Evolutionary conservation across 1,140 invertebrate species (phyloP).

Genomic region (Macrobrachium rosenbergii): DNA sequence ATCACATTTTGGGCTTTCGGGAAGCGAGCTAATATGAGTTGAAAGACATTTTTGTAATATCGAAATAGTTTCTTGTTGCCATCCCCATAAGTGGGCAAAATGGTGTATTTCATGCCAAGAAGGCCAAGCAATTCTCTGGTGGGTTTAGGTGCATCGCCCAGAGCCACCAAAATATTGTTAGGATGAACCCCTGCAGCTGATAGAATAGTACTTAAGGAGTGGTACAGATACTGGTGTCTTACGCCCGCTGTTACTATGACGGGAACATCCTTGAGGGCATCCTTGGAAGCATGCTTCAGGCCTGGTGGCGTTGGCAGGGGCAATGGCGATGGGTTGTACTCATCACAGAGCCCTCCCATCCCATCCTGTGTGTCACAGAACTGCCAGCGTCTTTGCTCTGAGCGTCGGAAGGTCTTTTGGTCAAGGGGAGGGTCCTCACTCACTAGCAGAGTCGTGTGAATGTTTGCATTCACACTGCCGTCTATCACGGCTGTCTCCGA

Average conservation of each 20-base stretch:
- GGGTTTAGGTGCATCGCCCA: constrained; percentile 46
- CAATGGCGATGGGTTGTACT: constrained; percentile 40
- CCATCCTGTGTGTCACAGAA: constrained; percentile 41
- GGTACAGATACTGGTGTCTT: constrained; percentile 56
- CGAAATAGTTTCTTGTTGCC: constrained; percentile 44
- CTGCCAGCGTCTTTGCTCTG: constrained; percentile 30
- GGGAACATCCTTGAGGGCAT: constrained; percentile 45
- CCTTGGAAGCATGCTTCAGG: constrained; percentile 18
- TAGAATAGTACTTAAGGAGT: constrained; percentile 49
- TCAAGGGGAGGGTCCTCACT: neutral
- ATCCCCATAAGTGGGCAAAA: constrained; percentile 19
- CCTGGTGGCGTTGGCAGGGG: constrained; percentile 31
- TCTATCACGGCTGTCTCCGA: constrained; percentile 49
- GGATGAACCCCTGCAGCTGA: constrained; percentile 39
- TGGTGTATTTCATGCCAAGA: constrained; percentile 46
- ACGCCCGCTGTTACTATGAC: constrained; percentile 53
- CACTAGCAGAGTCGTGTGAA: constrained; percentile 27
- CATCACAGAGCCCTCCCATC: constrained; percentile 55
- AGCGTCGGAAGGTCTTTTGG: neutral
- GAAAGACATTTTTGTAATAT: constrained; percentile 52
- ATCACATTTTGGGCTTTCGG: constrained; percentile 70
- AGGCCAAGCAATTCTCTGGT: constrained; percentile 45
- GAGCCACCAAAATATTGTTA: constrained; percentile 39
- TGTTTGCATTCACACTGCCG: constrained; percentile 9
- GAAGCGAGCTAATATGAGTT: constrained; percentile 33